These are phyloP conservation scores for Hypselothyrea guttata DNA, from an alignment of 2,888 invertebrate species.

Conservation along the genomic window DNA sequence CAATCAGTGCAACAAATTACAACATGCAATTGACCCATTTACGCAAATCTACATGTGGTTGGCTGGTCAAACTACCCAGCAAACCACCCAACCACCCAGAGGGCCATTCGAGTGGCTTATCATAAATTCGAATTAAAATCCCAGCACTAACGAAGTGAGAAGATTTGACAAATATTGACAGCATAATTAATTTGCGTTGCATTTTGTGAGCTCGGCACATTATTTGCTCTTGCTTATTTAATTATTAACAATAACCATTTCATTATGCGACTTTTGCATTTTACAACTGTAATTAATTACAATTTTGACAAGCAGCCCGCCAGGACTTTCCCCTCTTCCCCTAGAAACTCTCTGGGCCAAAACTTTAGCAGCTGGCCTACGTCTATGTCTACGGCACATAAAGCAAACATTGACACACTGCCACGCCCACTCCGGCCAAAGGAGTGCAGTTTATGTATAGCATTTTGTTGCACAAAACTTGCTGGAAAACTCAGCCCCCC, in stretches of 20 bases:
- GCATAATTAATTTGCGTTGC: slow-evolving; percentile 48
- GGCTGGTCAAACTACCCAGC: no score
- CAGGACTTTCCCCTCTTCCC: slow-evolving; percentile 21
- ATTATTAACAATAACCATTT: slow-evolving; percentile 63
- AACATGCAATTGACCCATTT: slow-evolving; percentile 37
- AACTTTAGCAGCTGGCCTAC: slow-evolving; percentile 49
- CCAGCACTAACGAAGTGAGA: slow-evolving; percentile 35
- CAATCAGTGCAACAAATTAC: slow-evolving; percentile 58
- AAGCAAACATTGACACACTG: slow-evolving; percentile 80
- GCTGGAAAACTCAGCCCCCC: slow-evolving; percentile 65
- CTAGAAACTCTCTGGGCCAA: no score
- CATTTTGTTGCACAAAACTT: slow-evolving; percentile 60
- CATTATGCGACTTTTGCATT: slow-evolving; percentile 52
- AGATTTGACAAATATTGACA: slow-evolving; percentile 63
- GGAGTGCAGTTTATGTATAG: slow-evolving; percentile 42
- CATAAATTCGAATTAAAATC: slow-evolving; percentile 24
- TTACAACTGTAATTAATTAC: slow-evolving; percentile 61
- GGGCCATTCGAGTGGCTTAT: neutral
- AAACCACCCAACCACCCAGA: neutral
- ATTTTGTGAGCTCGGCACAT: slow-evolving; percentile 20
- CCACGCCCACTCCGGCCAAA: slow-evolving; percentile 57
- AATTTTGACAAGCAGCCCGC: slow-evolving; percentile 41
- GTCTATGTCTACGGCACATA: slow-evolving; percentile 61
- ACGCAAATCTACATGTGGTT: slow-evolving; percentile 10
- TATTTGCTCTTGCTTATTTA: slow-evolving; percentile 53